Percentiles rank a stretch among this genome's conserved stretches.
phyloP scores from a whole-genome alignment of 2,113 vertebrate species.

The Scopus umbretta region DNA sequence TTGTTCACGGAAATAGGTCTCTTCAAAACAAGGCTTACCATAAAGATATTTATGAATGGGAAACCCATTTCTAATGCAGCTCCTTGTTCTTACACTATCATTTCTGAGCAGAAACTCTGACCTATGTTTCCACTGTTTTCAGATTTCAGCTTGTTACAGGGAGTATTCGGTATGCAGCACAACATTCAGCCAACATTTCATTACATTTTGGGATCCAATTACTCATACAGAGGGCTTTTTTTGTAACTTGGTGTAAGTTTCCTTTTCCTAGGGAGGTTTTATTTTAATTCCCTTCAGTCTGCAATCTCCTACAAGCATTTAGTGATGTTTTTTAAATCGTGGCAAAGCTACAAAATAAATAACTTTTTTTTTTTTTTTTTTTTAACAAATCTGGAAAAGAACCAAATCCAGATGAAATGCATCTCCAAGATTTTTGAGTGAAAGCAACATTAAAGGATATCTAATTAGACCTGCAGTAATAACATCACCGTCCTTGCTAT shows the following conservation, averaged over 20 bases:
- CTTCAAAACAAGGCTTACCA: background rate
- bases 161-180: background rate
- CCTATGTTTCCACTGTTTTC: slow-evolving; percentile 34
- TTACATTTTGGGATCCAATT: slow-evolving; percentile 55
- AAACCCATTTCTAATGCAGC: background rate
- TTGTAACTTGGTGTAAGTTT: slow-evolving; percentile 34
- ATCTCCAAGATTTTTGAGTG: slow-evolving; percentile 18
- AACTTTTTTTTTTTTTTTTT: background rate
- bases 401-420: slow-evolving; percentile 49
- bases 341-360: slow-evolving; percentile 38
- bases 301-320: slow-evolving; percentile 5
- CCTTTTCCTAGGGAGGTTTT: slow-evolving; percentile 36
- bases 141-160: slow-evolving; percentile 36
- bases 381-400: slow-evolving; percentile 46
- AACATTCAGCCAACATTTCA: slow-evolving; percentile 14
- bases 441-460: slow-evolving; percentile 36
- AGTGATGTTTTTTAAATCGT: slow-evolving; percentile 15
- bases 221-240: background rate
- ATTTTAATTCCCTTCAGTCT: slow-evolving; percentile 53
- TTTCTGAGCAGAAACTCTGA: slow-evolving; percentile 24
- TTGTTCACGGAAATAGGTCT: background rate
- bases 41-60: slow-evolving; percentile 20
- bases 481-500: slow-evolving; percentile 40
- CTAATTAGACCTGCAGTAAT: slow-evolving; percentile 53
- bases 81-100: background rate